Evolutionary conservation across 2,888 invertebrate genomes (phyloP), one percentile per base, ranked within the genome.

Genomic region (Hipparchia sbordonii): DNA sequence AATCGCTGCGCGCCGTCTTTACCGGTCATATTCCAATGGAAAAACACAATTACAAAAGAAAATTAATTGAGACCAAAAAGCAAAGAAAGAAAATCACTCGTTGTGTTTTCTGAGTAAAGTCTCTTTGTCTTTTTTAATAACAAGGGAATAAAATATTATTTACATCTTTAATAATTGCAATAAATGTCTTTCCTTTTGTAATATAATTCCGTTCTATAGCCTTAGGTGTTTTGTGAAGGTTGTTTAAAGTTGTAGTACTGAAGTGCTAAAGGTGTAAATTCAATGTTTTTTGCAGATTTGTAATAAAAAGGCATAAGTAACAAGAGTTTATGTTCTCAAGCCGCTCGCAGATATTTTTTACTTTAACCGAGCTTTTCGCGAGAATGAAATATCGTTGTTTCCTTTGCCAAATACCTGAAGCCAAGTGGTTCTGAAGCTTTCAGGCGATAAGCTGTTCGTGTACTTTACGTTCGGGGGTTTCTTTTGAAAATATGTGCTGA

Each of bases 331-430:
- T 23, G 33, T 52, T 10, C 6, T 51, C 13, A 33, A 65, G 65
- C 51, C 33, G 65, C 4, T 65, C 23, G 65, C 33, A 52, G 33
- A 65, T 65, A 65, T 65, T 65, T 65, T 23, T 65, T 52, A 65
- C 52, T 52, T 51, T 51, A 9, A 10, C 2, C 1, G 23, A 23
- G 65, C 65, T 65, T 63, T 65, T 33, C 52, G 65, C 33, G 51
- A 12, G 23, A 33, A 65, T 65, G 65, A 65, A 51, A 12, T 65
- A 33, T 62, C 13, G 45, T 46, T 62, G 13, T 65, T 52, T 65
- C 51, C 33, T 48, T 13, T 33, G 12, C 65, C 51, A 51, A 65
- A 65, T 33, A 51, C 65, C 51, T 33, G 23, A 7, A 52, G 51
- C 65, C 2, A 2, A 12, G 65, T 52, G 48, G 8, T 33, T 65